phyloP scores from a whole-genome alignment of 2,113 vertebrate species.

The Oplegnathus fasciatus region DNA sequence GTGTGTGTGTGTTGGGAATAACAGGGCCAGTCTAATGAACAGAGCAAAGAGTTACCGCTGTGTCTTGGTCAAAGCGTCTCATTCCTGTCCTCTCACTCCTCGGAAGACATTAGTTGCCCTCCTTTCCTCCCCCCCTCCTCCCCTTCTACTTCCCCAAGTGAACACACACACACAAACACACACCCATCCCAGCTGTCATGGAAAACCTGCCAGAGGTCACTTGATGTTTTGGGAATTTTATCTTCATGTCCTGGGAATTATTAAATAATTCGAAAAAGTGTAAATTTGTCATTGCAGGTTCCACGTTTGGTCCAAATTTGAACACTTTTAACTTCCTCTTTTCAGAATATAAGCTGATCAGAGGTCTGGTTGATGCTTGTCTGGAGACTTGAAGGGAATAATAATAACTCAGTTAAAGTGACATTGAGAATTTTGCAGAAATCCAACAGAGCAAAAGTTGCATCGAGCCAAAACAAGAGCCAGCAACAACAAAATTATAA shows the following conservation, averaged over 20 bases:
- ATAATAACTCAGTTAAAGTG: not conserved
- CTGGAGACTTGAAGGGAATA: not conserved
- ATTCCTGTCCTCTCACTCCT: slow-evolving; percentile 66
- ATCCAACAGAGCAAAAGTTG: not conserved
- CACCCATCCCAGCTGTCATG: slow-evolving; percentile 45
- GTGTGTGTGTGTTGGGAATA: slow-evolving; percentile 47
- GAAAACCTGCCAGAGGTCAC: slow-evolving; percentile 34
- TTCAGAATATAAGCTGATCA: slow-evolving; percentile 18
- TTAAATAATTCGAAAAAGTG: not conserved
- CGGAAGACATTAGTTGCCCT: slow-evolving; percentile 57
- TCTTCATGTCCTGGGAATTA: not conserved
- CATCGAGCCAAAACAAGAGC: not conserved
- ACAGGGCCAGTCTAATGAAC: slow-evolving; percentile 66
- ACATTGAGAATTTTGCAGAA: not conserved
- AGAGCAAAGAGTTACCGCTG: slow-evolving; percentile 67
- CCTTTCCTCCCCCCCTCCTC: not conserved
- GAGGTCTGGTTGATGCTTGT: not conserved
- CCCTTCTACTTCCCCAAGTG: not conserved
- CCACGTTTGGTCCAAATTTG: not conserved
- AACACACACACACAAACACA: slow-evolving; percentile 21
- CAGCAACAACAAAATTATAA: not conserved
- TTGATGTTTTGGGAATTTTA: slow-evolving; percentile 19
- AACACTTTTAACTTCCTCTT: not conserved
- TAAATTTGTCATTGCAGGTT: not conserved
- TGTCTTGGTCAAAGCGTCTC: slow-evolving; percentile 64